Base-by-base conservation (phyloP, 2,113 vertebrate species). In the Ophthalmolycus amberensis region DNA sequence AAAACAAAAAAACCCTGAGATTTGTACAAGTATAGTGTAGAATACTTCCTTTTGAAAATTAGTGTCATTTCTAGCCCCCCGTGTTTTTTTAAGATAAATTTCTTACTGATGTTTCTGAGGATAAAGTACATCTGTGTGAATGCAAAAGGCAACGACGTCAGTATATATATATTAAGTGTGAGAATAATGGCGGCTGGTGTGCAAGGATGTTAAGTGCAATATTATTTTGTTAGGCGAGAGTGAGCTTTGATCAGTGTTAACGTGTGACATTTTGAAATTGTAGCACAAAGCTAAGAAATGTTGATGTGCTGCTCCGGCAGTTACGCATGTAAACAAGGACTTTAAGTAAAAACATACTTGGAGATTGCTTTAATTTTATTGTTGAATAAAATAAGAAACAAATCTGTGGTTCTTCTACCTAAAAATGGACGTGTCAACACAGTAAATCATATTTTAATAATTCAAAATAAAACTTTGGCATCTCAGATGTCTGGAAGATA, bases 41-140 rank as follows among this genome's bases (percentile, higher is more conserved):
- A 96, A 95, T 96, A 97, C 96, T 97, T 95, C 96, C 95, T 96
- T 97, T 97, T 95, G 95, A 95, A 95, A 96, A 95, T 94, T 95
- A 96, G 96, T 96, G 96, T 95, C 92, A 97, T 98, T 97, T 96
- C 93, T 95, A 96, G 93, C 90, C 87, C 87, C 88, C 91, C 91
- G 94, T 94, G 95, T 94, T 97, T 96, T 96, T 94, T 93, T 84
- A 91, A 96, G 94, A 89, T 44, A 87, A 92, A 87, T 96, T 95
- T 96, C 93, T 94, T 95, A 96, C 95, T 95, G 94, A 96, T 94
- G 90, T 97, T 95, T 96, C 91, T 92, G 95, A 86, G 94, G 86
- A 83, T 79, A 83, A 90, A 73, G 76, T 79, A 86, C 66, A 95
- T 83, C 90, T 92, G 95, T 95, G 92, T 94, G 95, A 96, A 89